Percentiles rank a stretch among this genome's conserved stretches.
These are phyloP conservation scores for Dryobota labecula DNA, from an alignment of 2,888 invertebrate species.

Conservation along the genomic window DNA sequence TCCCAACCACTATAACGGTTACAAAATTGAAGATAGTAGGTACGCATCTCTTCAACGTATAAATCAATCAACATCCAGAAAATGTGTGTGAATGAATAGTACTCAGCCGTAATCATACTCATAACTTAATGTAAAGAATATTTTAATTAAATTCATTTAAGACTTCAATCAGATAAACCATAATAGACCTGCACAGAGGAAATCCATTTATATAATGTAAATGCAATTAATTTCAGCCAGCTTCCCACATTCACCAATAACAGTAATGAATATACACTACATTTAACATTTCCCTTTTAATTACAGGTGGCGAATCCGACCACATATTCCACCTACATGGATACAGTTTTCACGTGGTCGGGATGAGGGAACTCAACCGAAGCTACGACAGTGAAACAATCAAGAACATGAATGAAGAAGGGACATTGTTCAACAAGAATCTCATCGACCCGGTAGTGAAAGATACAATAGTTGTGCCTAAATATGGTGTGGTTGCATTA, in stretches of 20 bases:
- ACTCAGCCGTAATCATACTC: slow-evolving; percentile 3
- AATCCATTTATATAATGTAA: slow-evolving; percentile 37
- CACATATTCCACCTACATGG: slow-evolving; percentile 95
- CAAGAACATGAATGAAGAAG: slow-evolving; percentile 90
- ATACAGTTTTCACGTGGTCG: slow-evolving; percentile 93
- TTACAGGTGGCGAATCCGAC: slow-evolving; percentile 91
- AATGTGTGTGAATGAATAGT: background rate
- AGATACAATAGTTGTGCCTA: slow-evolving; percentile 94
- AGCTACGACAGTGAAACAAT: slow-evolving; percentile 89
- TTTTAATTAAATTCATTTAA: slow-evolving; percentile 19
- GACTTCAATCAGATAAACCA: slow-evolving; percentile 19
- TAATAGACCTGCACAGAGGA: slow-evolving; percentile 20
- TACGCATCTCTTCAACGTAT: no score
- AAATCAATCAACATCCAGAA: background rate
- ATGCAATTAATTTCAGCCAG: slow-evolving; percentile 36
- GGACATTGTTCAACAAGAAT: slow-evolving; percentile 90
- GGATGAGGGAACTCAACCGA: slow-evolving; percentile 88
- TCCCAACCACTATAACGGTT: no score
- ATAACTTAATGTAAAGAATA: background rate
- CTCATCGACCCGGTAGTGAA: slow-evolving; percentile 92
- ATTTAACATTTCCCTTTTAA: slow-evolving; percentile 32
- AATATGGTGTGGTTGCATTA: slow-evolving; percentile 92
- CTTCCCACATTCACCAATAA: slow-evolving; percentile 25
- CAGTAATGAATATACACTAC: slow-evolving; percentile 17
- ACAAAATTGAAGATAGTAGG: no score